Percentiles rank a stretch among this genome's conserved stretches.
phyloP scores from a whole-genome alignment of 2,113 vertebrate species.

The Pleuronectes platessa region DNA sequence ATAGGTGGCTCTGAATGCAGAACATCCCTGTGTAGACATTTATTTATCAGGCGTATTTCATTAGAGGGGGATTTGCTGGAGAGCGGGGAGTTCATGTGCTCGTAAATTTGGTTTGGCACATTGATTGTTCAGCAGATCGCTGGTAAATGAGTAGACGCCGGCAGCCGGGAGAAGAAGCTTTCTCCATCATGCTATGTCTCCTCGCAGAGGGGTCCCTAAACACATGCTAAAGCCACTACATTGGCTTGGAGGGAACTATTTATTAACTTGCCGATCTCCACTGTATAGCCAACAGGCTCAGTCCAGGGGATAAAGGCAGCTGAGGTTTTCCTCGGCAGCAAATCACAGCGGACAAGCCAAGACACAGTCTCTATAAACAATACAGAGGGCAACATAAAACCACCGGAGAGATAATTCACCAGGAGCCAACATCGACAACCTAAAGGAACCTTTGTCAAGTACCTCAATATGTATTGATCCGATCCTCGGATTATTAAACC shows the following conservation, averaged over 20 bases:
- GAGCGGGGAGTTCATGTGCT: conserved; percentile 60
- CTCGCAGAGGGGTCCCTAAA: conserved; percentile 50
- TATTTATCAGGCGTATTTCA: conserved; percentile 75
- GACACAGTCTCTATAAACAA: conserved; percentile 21
- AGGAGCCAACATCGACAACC: conserved; percentile 15
- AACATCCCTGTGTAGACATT: conserved; percentile 75
- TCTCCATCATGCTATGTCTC: conserved; percentile 64
- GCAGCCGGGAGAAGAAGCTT: conserved; percentile 58
- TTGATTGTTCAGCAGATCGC: conserved; percentile 80
- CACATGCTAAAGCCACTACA: conserved; percentile 59
- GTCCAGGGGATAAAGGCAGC: conserved; percentile 39
- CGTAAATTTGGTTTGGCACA: conserved; percentile 75
- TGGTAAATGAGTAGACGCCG: conserved; percentile 63
- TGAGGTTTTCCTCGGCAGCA: conserved; percentile 45
- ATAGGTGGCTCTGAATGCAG: conserved; percentile 71
- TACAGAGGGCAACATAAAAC: conserved; percentile 27
- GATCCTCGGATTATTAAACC: conserved; percentile 15
- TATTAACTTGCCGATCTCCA: conserved; percentile 61
- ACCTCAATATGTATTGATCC: conserved; percentile 22
- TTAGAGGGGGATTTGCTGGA: conserved; percentile 66
- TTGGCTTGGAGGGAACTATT: conserved; percentile 53
- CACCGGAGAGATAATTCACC: background rate
- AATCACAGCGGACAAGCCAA: conserved; percentile 44
- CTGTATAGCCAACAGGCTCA: conserved; percentile 23
- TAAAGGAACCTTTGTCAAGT: conserved; percentile 28